Evolutionary conservation across 1,140 invertebrate genomes (phyloP), one percentile per base, ranked within the genome.

Genomic region (Copidosoma floridanum): DNA sequence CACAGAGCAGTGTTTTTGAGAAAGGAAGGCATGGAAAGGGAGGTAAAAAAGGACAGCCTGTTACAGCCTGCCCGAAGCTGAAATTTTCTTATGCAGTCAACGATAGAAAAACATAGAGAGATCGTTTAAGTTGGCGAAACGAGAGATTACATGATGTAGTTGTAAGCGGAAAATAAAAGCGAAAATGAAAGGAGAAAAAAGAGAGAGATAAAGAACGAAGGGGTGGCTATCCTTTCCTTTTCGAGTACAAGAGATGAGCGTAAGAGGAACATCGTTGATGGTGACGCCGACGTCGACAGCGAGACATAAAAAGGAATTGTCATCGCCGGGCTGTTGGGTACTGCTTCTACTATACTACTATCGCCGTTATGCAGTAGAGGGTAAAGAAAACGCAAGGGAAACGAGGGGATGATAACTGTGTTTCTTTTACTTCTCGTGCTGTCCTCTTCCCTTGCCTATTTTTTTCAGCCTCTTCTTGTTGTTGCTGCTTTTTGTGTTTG

Each of bases 251-350:
- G 20, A 65, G 41, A 48, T 56, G 60, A 29, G 50, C n/a, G 54
- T 41, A 27, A 32, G 18, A 20, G 37, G 29, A 12, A 38, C n/a
- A 23, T 6, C 38, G 29, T 14, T 16, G 20, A 23, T 11, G 21
- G 14, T 10, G 35, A 23, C 26, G 24, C 11, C 16, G 43, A 38
- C 40, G 32, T 7, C 32, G 37, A 46, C n/a, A 40, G 38, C 24
- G 16, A 63, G 48, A 44, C 47, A 73, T 73, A 75, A 76, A 76
- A 74, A 70, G 66, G 59, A 71, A 74, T 71, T 73, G 72, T 75
- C 74, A 73, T 74, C 70, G 65, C 68, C 63, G 64, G 61, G 62
- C n/a, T n/a, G n/a, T 63, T 66, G 57, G 68, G 53, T 68, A 32
- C 58, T 48, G 50, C 21, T 14, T 21, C 20, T n/a, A n/a, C n/a